Percentiles rank a stretch among this genome's conserved stretches.
These are phyloP conservation scores for Nestor notabilis DNA, from an alignment of 2,113 vertebrate species.

Conservation along the genomic window DNA sequence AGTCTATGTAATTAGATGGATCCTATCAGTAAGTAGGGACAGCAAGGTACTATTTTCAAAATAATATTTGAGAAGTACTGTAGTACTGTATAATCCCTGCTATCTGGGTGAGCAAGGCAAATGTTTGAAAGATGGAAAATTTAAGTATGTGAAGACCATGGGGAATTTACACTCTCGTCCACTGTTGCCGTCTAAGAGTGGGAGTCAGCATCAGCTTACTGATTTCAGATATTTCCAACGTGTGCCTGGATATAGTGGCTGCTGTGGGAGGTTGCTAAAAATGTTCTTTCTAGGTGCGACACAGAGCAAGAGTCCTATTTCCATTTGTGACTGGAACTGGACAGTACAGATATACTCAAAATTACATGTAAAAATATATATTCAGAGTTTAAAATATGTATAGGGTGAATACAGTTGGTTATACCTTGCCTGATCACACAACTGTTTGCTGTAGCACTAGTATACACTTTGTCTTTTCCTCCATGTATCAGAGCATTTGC, in stretches of 20 bases:
- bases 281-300: not conserved
- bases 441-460: not conserved
- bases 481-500: not conserved
- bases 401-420: rapidly evolving
- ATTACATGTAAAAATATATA: not conserved
- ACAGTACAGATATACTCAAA: not conserved
- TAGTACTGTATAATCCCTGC: not conserved
- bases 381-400: not conserved
- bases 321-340: not conserved
- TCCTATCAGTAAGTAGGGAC: not conserved
- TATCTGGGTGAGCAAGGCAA: not conserved
- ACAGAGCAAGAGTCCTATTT: not conserved
- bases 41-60: not conserved
- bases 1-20: not conserved
- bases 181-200: not conserved
- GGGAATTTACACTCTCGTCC: not conserved
- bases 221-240: not conserved
- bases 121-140: not conserved
- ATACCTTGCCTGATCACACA: not conserved
- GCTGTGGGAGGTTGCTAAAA: not conserved
- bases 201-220: not conserved
- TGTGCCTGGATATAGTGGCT: not conserved
- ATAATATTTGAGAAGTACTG: not conserved
- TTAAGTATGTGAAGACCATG: not conserved
- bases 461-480: not conserved